Conservation (phyloP, 1,140 invertebrate genomes). For the Pseudomyrmex dendroicus region DNA sequence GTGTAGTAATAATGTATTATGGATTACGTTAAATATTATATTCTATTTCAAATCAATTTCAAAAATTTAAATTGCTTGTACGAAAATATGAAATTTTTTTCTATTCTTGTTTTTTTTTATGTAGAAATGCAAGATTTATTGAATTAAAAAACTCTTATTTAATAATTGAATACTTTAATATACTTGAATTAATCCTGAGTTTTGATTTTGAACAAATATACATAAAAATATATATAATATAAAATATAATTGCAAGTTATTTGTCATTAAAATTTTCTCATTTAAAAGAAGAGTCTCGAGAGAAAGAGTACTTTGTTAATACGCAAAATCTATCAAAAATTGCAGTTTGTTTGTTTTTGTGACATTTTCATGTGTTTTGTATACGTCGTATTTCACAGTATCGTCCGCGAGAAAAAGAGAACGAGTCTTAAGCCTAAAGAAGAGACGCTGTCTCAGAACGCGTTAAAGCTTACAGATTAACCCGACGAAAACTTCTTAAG, state of each 20-base stretch:
- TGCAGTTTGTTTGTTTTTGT: background rate
- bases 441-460: conserved; percentile 23
- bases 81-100: background rate
- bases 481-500: conserved; percentile 44
- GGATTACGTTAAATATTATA: background rate
- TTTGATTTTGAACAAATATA: no score
- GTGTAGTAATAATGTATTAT: background rate
- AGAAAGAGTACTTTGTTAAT: background rate
- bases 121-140: background rate
- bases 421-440: conserved; percentile 21
- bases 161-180: no score
- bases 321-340: background rate
- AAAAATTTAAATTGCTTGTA: background rate
- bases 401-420: conserved; percentile 29
- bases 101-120: background rate
- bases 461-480: conserved; percentile 48
- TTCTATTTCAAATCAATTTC: conserved; percentile 20
- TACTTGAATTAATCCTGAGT: no score
- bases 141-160: no score
- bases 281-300: conserved; percentile 32
- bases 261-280: background rate
- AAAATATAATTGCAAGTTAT: background rate
- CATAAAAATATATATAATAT: background rate
- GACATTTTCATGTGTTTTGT: conserved; percentile 4
- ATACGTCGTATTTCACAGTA: background rate